Percentiles rank a stretch among this genome's conserved stretches.
These are phyloP conservation scores for Nerophis lumbriciformis DNA, from an alignment of 2,113 vertebrate genomes.

Conservation along the genomic window DNA sequence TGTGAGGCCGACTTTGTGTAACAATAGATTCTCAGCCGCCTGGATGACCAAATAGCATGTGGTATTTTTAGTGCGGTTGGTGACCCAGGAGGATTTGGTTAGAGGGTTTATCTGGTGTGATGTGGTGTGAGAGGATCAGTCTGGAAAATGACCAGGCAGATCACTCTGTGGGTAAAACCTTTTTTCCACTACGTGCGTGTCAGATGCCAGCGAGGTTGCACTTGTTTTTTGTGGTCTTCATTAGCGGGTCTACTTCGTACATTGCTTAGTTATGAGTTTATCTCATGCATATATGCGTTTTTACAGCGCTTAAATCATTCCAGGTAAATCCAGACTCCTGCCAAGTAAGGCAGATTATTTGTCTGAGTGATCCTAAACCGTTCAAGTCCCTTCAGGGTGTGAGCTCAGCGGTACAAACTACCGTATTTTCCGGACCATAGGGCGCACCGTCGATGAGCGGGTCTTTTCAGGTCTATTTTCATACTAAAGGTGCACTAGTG, in stretches of 20 bases:
- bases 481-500: no score
- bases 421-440: no score
- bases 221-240: background rate
- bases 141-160: slow-evolving; percentile 41
- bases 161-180: slow-evolving; percentile 37
- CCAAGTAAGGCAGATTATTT: slow-evolving; percentile 39
- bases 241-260: background rate
- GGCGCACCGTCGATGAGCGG: no score
- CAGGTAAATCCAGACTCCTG: slow-evolving; percentile 30
- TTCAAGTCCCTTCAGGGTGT: slow-evolving; percentile 21
- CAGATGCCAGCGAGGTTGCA: background rate
- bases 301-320: slow-evolving; percentile 3
- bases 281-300: background rate
- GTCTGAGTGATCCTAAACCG: slow-evolving; percentile 36
- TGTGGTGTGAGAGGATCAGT: slow-evolving; percentile 41
- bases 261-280: slow-evolving; percentile 5
- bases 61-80: slow-evolving; percentile 51
- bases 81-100: slow-evolving; percentile 56
- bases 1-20: slow-evolving; percentile 26
- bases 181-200: slow-evolving; percentile 23
- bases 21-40: slow-evolving; percentile 31
- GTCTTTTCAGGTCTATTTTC: no score
- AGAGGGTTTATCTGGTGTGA: slow-evolving; percentile 40
- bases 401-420: slow-evolving; percentile 13
- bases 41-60: slow-evolving; percentile 20